phyloP scores from a whole-genome alignment of 1,140 invertebrate genomes.

The Heliconius congener region DNA sequence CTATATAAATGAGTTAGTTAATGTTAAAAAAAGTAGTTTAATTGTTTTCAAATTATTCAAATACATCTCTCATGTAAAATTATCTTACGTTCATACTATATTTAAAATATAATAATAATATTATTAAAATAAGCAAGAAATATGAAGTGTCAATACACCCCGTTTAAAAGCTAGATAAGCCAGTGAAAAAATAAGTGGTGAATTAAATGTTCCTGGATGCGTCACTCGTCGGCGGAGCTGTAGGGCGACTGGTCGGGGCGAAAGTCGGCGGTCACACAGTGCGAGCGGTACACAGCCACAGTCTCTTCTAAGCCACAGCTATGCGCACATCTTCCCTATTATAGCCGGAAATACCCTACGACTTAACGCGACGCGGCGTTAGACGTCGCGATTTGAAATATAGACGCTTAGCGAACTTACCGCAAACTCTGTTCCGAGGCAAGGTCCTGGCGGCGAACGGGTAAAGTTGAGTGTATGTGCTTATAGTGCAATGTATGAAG shows the following conservation, averaged over 20 bases:
- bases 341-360: conserved; percentile 75
- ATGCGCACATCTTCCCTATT: conserved; percentile 78
- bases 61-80: not conserved
- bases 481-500: conserved; percentile 64
- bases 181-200: conserved; percentile 37
- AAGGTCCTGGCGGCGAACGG: conserved; percentile 66
- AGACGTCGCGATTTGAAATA: conserved; percentile 52
- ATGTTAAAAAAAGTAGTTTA: not conserved
- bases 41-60: not conserved
- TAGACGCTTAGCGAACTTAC: conserved; percentile 46
- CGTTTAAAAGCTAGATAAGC: conserved; percentile 11
- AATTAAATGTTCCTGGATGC: conserved; percentile 74
- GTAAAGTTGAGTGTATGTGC: conserved; percentile 78
- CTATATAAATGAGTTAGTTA: not conserved
- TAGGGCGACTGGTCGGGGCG: conserved; percentile 79
- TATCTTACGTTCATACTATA: not conserved
- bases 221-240: conserved; percentile 67
- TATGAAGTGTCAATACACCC: not conserved
- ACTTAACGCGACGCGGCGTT: conserved; percentile 55
- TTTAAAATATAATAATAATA: conserved; percentile 4
- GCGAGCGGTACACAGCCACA: conserved; percentile 71
- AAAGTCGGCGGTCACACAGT: conserved; percentile 75
- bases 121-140: conserved; percentile 3
- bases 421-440: conserved; percentile 46
- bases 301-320: conserved; percentile 80